These are phyloP conservation scores for Papilio machaon DNA, from an alignment of 1,140 invertebrate species.

Conservation along the genomic window DNA sequence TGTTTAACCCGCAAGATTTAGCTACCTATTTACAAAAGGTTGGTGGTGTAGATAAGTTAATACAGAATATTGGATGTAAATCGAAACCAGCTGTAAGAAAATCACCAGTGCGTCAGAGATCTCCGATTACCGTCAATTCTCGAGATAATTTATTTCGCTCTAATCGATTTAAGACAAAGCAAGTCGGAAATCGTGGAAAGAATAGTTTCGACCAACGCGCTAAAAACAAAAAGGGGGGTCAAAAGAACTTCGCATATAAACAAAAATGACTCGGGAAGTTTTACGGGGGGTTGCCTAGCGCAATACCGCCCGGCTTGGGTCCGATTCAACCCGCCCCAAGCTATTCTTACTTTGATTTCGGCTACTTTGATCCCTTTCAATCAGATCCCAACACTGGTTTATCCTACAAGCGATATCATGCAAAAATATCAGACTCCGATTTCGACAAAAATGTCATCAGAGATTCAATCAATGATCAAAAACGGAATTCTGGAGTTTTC, in stretches of 20 bases:
- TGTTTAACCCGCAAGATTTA: slow-evolving; percentile 45
- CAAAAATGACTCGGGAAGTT: slow-evolving; percentile 29
- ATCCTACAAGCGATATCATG: slow-evolving; percentile 40
- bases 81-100: background rate
- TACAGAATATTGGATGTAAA: slow-evolving; percentile 32
- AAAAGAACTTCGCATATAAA: background rate
- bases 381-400: slow-evolving; percentile 46
- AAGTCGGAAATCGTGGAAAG: too few relatives aligned
- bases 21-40: slow-evolving; percentile 47
- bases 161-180: too few relatives aligned
- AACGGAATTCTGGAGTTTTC: slow-evolving; percentile 45
- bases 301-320: slow-evolving; percentile 46
- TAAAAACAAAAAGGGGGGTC: slow-evolving; percentile 34
- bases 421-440: slow-evolving; percentile 44
- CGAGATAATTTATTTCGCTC: slow-evolving; percentile 2
- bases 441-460: slow-evolving; percentile 27
- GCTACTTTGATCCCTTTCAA: slow-evolving; percentile 52
- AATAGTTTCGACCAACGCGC: background rate
- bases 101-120: slow-evolving; percentile 18
- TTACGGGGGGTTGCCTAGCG: slow-evolving; percentile 42
- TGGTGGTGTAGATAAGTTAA: slow-evolving; percentile 46
- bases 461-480: slow-evolving; percentile 37
- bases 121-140: slow-evolving; percentile 33
- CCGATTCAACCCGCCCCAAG: too few relatives aligned
- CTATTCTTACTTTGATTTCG: slow-evolving; percentile 12